Evolutionary conservation across 2,888 invertebrate genomes (phyloP).

Genomic region (Anticlea derivata): DNA sequence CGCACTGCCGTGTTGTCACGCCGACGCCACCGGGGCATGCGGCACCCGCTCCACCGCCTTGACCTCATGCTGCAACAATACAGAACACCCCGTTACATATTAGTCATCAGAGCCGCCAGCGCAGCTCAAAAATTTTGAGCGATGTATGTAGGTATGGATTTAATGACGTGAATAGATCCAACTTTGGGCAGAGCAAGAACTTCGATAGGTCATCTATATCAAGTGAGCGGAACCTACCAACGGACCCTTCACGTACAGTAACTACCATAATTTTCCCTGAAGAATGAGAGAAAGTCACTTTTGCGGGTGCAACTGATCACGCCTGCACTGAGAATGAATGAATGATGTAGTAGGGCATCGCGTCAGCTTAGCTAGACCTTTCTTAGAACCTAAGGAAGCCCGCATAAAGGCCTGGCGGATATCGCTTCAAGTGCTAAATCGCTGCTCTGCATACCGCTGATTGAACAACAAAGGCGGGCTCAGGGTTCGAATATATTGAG

Average conservation of each 20-base stretch:
- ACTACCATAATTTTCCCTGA: background rate
- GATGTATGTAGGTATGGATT: too few species aligned
- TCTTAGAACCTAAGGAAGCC: constrained; percentile 35
- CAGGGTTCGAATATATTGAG: constrained; percentile 18
- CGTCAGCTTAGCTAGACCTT: constrained; percentile 8
- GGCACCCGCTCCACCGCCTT: constrained; percentile 67
- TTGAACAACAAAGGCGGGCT: constrained; percentile 57
- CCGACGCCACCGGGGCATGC: constrained; percentile 61
- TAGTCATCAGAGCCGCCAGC: too few species aligned
- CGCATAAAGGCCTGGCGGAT: constrained; percentile 51
- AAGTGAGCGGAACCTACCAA: too few species aligned
- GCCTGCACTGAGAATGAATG: background rate
- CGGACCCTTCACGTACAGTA: too few species aligned
- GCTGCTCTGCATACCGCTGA: constrained; percentile 54
- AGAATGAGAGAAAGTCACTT: background rate
- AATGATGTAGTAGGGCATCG: constrained; percentile 23
- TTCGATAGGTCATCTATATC: too few species aligned
- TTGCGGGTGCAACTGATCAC: background rate
- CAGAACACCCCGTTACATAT: background rate
- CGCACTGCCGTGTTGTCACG: constrained; percentile 79
- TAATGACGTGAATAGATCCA: too few species aligned
- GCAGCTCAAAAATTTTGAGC: too few species aligned
- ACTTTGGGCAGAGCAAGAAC: too few species aligned
- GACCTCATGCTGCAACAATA: constrained; percentile 77
- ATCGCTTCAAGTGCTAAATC: constrained; percentile 62